Evolutionary conservation across 1,140 invertebrate species (phyloP).

Genomic region (Fopius arisanus): DNA sequence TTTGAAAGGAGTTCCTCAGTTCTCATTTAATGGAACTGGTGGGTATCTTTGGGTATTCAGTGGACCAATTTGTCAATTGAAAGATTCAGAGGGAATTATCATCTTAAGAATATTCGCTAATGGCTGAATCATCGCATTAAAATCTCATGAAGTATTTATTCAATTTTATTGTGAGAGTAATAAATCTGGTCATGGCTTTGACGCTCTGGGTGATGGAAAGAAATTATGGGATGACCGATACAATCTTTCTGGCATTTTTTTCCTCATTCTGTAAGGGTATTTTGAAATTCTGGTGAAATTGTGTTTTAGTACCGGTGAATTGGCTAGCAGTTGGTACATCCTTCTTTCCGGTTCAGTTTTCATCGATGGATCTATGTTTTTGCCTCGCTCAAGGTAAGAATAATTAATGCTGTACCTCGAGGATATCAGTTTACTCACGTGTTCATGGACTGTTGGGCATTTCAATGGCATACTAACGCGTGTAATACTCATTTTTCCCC

Average conservation of each 20-base stretch:
- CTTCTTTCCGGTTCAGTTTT: conserved; percentile 86
- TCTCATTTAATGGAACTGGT: too few species aligned
- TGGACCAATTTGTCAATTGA: too few species aligned
- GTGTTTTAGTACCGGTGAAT: conserved; percentile 78
- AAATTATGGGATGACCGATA: too few species aligned
- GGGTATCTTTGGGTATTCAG: too few species aligned
- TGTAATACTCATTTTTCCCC: too few species aligned
- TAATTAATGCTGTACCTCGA: not conserved
- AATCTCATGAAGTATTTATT: not conserved
- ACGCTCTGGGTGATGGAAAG: too few species aligned
- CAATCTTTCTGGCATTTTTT: too few species aligned
- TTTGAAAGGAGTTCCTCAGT: too few species aligned
- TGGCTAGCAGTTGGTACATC: conserved; percentile 86
- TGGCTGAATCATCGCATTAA: not conserved
- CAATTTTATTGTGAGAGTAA: not conserved
- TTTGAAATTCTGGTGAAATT: conserved; percentile 16
- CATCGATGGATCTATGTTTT: conserved; percentile 87
- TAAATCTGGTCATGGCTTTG: too few species aligned
- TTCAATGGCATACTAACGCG: too few species aligned
- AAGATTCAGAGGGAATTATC: not conserved
- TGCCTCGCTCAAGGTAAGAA: conserved; percentile 81
- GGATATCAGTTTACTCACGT: too few species aligned
- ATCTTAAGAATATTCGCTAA: not conserved
- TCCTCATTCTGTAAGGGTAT: not conserved
- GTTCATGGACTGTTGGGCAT: too few species aligned